Conservation (phyloP, 2,797 vertebrate species). For the Stomatorhinus walkeri region DNA sequence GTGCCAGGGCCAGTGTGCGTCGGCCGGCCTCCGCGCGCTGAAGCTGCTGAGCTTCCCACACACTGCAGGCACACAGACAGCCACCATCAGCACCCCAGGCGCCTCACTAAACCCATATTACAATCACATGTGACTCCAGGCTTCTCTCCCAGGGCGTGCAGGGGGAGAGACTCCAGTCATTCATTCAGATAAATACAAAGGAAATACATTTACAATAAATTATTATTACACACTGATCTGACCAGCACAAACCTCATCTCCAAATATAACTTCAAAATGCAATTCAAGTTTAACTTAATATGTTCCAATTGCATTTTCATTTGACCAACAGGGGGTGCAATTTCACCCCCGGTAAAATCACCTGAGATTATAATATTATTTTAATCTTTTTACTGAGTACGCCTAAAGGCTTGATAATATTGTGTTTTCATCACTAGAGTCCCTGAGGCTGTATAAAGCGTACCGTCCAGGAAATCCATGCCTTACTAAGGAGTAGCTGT, state of each 20-base stretch:
- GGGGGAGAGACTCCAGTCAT: background rate
- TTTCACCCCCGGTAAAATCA: background rate
- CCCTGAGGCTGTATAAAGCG: background rate
- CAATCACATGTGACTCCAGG: background rate
- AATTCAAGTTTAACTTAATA: background rate
- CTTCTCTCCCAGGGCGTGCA: background rate
- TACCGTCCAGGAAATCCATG: background rate
- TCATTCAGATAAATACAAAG: background rate
- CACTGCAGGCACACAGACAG: conserved; percentile 55
- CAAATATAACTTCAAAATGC: background rate
- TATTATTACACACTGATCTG: background rate
- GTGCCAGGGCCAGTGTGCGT: conserved; percentile 87
- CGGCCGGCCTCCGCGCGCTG: conserved; percentile 63
- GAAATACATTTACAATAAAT: background rate
- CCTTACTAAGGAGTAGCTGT: background rate
- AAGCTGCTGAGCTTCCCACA: conserved; percentile 83
- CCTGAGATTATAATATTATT: background rate
- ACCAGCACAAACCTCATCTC: background rate
- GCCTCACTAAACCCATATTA: background rate
- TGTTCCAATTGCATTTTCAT: background rate
- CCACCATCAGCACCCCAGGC: background rate
- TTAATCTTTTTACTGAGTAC: background rate
- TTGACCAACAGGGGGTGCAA: background rate
- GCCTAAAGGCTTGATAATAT: background rate
- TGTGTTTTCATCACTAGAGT: background rate